Percentiles rank a stretch among this genome's conserved stretches.
Evolutionary conservation across 2,797 vertebrate species (phyloP).

Genomic region (Streptopelia turtur): DNA sequence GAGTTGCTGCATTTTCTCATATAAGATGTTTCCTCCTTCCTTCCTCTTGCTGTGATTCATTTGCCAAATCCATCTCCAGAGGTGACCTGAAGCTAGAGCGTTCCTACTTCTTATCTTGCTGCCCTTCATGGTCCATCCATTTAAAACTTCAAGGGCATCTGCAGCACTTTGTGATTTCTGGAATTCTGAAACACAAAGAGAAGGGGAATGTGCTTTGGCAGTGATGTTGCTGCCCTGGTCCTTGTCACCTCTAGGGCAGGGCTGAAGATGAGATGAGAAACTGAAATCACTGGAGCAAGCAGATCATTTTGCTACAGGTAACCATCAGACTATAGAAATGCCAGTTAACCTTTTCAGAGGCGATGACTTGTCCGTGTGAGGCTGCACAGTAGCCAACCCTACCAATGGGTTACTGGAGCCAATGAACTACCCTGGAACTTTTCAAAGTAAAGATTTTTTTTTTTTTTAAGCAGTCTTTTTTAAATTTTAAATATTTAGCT

Average conservation of each 20-base stretch:
- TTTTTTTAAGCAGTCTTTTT: neutral
- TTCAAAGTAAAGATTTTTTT: neutral
- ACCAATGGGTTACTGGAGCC: neutral
- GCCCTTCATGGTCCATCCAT: constrained; percentile 11
- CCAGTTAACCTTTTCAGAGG: neutral
- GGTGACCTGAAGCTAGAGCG: constrained; percentile 78
- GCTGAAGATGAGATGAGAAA: neutral
- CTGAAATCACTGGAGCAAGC: neutral
- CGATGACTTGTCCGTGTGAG: neutral
- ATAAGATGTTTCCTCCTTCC: neutral
- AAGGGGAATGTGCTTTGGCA: neutral
- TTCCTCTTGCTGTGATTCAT: neutral
- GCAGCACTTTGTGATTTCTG: constrained; percentile 62
- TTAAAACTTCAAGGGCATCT: constrained; percentile 73
- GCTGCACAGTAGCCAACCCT: neutral
- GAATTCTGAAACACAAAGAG: constrained; percentile 77
- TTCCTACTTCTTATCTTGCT: constrained; percentile 67
- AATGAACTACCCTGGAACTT: neutral
- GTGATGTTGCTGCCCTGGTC: neutral
- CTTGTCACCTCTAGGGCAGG: neutral
- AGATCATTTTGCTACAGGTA: neutral
- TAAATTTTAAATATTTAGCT: neutral
- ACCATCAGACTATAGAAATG: neutral
- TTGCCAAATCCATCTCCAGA: constrained; percentile 70
- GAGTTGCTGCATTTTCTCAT: neutral